Evolutionary conservation across 2,888 invertebrate genomes (phyloP).

Genomic region (Tachina fera): DNA sequence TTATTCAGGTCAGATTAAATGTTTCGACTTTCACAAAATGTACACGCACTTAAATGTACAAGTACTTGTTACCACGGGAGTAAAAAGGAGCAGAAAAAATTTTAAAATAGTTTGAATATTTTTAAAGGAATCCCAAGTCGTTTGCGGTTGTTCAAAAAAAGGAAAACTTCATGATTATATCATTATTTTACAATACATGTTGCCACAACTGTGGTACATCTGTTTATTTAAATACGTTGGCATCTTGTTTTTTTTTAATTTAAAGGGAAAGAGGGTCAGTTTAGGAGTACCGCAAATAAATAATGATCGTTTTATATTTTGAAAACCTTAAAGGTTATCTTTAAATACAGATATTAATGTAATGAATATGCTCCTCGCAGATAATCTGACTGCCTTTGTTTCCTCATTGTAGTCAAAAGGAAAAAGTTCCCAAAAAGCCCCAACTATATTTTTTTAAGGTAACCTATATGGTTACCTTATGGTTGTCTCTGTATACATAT

Average conservation of each 20-base stretch:
- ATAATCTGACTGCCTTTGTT: background rate
- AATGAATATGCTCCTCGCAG: too few relatives aligned
- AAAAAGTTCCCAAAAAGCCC: too few relatives aligned
- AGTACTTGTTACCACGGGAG: constrained; percentile 1
- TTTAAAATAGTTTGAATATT: constrained; percentile 35
- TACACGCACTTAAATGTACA: constrained; percentile 39
- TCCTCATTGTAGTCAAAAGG: too few relatives aligned
- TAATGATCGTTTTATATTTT: background rate
- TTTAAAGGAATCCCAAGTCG: constrained; percentile 13
- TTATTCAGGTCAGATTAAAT: constrained; percentile 67
- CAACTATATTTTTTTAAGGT: too few relatives aligned
- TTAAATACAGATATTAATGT: too few relatives aligned
- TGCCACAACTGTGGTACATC: constrained; percentile 25
- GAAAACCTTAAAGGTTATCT: too few relatives aligned
- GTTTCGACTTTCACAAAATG: constrained; percentile 39
- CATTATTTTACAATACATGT: constrained; percentile 31
- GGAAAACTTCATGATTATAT: constrained; percentile 31
- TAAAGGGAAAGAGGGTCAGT: constrained; percentile 6
- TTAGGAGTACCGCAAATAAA: background rate
- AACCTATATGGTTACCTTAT: too few relatives aligned
- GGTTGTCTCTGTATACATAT: too few relatives aligned
- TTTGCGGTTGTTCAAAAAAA: constrained; percentile 36
- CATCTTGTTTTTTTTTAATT: background rate
- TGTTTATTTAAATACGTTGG: constrained; percentile 27
- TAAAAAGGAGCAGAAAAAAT: background rate